Conservation (phyloP, 2,113 vertebrate species). For the Lonchura striata region DNA sequence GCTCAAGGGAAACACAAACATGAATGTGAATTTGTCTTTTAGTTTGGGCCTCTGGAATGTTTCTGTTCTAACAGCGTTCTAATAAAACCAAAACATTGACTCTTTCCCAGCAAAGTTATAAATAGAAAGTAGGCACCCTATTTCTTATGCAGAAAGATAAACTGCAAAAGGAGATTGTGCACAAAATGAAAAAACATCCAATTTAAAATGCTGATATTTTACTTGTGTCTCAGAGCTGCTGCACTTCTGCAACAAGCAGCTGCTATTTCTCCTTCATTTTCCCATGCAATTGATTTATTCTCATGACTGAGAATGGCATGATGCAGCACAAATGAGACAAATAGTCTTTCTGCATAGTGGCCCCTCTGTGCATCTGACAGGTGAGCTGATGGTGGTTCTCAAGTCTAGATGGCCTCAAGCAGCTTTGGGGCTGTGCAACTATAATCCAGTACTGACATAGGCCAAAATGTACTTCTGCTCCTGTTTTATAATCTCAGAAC, state of each 20-base stretch:
- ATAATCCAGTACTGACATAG: not conserved
- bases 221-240: not conserved
- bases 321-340: not conserved
- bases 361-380: not conserved
- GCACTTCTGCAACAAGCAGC: not conserved
- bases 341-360: not conserved
- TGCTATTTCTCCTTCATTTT: not conserved
- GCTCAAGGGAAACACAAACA: constrained; percentile 29
- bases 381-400: not conserved
- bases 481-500: not conserved
- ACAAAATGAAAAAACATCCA: not conserved
- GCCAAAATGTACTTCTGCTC: not conserved
- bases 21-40: constrained; percentile 42
- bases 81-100: constrained; percentile 44
- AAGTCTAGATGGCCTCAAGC: not conserved
- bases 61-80: constrained; percentile 59
- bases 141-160: constrained; percentile 15
- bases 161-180: constrained; percentile 5
- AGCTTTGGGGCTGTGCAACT: not conserved
- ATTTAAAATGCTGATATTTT: not conserved
- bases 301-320: not conserved
- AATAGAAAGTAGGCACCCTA: constrained; percentile 56
- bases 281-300: constrained; percentile 1
- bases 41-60: constrained; percentile 45
- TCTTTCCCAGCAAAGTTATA: constrained; percentile 68